Conservation (phyloP, 2,113 vertebrate genomes). For the Telmatochromis bifrenatus region DNA sequence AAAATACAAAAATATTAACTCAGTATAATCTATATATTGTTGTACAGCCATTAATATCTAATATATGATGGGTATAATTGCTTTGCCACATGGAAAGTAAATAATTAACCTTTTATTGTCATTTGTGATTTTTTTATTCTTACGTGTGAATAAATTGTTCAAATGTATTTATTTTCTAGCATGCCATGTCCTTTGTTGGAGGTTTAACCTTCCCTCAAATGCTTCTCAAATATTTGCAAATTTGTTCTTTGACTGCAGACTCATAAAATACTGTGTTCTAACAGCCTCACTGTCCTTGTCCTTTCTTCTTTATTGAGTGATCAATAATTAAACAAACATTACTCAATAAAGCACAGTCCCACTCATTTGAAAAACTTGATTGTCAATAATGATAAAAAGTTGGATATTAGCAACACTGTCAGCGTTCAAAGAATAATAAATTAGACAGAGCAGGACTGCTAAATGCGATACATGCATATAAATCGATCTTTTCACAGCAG, state of each 20-base stretch:
- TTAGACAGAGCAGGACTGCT: not conserved
- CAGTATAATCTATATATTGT: not conserved
- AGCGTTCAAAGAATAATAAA: not conserved
- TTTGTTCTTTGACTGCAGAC: not conserved
- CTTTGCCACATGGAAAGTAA: not conserved
- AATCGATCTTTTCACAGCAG: not conserved
- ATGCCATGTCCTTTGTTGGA: not conserved
- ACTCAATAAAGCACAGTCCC: not conserved
- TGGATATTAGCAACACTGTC: not conserved
- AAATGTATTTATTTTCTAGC: not conserved
- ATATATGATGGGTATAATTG: not conserved
- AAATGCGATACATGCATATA: not conserved
- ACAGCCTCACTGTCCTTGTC: not conserved
- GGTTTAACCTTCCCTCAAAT: not conserved
- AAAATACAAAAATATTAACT: not conserved
- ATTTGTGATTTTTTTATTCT: not conserved
- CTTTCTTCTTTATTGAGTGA: not conserved
- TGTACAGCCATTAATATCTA: not conserved
- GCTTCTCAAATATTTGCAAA: not conserved
- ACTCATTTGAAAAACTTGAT: not conserved
- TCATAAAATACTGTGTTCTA: not conserved
- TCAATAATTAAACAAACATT: not conserved
- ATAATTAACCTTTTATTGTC: not conserved
- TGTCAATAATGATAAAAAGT: not conserved
- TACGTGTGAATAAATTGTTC: not conserved